Percentiles rank a stretch among this genome's conserved stretches.
phyloP scores from a whole-genome alignment of 2,888 invertebrate species.

The Autographa pulchrina region DNA sequence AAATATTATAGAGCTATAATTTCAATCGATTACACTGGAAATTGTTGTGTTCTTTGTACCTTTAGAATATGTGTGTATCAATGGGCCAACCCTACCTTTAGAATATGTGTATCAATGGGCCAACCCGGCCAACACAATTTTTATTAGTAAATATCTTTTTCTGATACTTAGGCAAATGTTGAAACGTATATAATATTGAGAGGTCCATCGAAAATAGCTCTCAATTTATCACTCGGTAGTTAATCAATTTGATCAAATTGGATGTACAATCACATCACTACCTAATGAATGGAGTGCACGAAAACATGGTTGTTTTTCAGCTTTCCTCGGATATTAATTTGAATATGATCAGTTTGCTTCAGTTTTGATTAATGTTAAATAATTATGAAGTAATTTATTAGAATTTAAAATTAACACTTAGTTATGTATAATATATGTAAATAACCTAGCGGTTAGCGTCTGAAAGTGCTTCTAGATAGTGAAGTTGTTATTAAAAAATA shows the following conservation, averaged over 20 bases:
- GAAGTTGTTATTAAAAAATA: conserved; percentile 77
- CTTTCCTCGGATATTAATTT: conserved; percentile 80
- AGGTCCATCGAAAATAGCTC: too few species aligned
- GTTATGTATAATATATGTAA: conserved; percentile 74
- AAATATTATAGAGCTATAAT: too few species aligned
- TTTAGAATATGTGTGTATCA: too few species aligned
- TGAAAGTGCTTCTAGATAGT: conserved; percentile 78
- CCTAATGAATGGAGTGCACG: conserved; percentile 75
- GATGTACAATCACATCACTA: conserved; percentile 44
- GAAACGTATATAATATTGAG: too few species aligned
- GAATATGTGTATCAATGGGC: too few species aligned
- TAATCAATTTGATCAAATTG: not conserved
- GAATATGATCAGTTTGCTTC: conserved; percentile 69
- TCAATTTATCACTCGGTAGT: too few species aligned
- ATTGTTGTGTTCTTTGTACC: too few species aligned
- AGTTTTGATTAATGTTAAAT: conserved; percentile 63
- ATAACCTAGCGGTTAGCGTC: conserved; percentile 82
- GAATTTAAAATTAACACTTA: conserved; percentile 63
- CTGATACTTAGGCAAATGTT: too few species aligned
- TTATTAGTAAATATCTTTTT: too few species aligned
- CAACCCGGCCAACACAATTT: too few species aligned
- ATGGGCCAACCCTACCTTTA: too few species aligned
- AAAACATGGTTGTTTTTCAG: conserved; percentile 90
- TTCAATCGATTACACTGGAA: too few species aligned
- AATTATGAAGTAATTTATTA: conserved; percentile 65